Conservation (phyloP, 35 echinoderm and acorn worm species). For the Ophiothrix spiculata region DNA sequence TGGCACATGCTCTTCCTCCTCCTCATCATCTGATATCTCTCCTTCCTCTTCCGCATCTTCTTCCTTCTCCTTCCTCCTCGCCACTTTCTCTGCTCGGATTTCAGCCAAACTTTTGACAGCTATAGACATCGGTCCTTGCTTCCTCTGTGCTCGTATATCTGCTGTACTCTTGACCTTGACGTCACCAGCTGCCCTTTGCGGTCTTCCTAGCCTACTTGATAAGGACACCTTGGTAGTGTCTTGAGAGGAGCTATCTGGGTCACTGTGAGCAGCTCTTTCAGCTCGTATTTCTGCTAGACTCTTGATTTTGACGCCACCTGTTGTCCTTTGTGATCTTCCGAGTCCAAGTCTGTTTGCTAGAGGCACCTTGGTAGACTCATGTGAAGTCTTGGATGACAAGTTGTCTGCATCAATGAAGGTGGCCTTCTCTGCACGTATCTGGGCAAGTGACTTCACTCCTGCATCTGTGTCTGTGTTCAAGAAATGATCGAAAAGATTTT, state of each 20-base stretch:
- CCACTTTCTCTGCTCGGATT: not conserved
- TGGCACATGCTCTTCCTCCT: not conserved
- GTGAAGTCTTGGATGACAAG: too few species aligned
- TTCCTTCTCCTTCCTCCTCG: not conserved
- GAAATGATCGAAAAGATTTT: too few species aligned
- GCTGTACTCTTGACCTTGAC: not conserved
- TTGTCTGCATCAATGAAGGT: not conserved
- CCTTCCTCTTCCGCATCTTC: not conserved
- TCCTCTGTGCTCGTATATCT: not conserved
- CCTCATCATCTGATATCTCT: not conserved
- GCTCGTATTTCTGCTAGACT: not conserved
- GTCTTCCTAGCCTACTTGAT: too few species aligned
- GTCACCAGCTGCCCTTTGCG: not conserved
- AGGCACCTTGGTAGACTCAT: not conserved
- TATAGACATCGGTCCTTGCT: not conserved
- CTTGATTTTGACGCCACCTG: not conserved
- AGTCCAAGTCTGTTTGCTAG: too few species aligned
- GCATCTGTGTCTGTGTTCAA: not conserved
- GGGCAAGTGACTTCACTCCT: not conserved
- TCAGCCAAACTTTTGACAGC: not conserved
- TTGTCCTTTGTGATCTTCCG: too few species aligned
- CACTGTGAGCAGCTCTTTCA: too few species aligned
- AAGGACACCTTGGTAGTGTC: too few species aligned
- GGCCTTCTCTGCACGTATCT: not conserved
- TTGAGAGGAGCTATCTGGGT: too few species aligned